Evolutionary conservation across 2,888 invertebrate species (phyloP).

Genomic region (Trichopria drosophilae): DNA sequence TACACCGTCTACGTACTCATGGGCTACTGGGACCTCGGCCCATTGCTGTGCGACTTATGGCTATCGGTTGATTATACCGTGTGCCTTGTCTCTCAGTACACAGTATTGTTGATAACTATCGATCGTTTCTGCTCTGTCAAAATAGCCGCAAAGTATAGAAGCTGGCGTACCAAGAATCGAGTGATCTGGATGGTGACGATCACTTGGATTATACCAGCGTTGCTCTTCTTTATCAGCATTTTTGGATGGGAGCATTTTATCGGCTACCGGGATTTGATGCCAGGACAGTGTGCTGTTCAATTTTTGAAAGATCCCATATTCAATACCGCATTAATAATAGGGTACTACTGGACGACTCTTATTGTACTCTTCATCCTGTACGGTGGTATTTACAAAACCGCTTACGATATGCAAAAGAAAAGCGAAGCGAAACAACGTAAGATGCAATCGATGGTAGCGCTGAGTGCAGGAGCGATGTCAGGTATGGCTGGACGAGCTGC

Average conservation of each 20-base stretch:
- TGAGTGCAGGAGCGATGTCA: constrained; percentile 87
- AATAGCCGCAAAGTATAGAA: constrained; percentile 94
- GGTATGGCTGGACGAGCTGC: constrained; percentile 88
- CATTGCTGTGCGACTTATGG: constrained; percentile 96
- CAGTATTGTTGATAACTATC: constrained; percentile 96
- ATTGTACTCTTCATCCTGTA: constrained; percentile 94
- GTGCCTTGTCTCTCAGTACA: constrained; percentile 98
- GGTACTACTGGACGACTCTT: constrained; percentile 97
- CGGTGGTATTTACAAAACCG: constrained; percentile 95
- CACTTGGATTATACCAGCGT: constrained; percentile 95
- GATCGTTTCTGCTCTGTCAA: constrained; percentile 99
- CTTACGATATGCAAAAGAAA: constrained; percentile 95
- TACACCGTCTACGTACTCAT: constrained; percentile 96
- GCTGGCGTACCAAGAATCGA: constrained; percentile 92
- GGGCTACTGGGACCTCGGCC: constrained; percentile 96
- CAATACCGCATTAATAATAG: constrained; percentile 94
- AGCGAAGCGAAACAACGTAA: constrained; percentile 95
- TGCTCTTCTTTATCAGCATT: constrained; percentile 96
- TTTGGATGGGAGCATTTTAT: constrained; percentile 99
- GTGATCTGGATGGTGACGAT: constrained; percentile 95
- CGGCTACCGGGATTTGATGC: constrained; percentile 83
- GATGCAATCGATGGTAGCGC: constrained; percentile 91
- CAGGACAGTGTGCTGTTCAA: constrained; percentile 92
- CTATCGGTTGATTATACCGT: constrained; percentile 98
- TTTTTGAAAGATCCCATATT: constrained; percentile 96